Conservation (phyloP, 2,113 vertebrate genomes). For the Macrotis lagotis region DNA sequence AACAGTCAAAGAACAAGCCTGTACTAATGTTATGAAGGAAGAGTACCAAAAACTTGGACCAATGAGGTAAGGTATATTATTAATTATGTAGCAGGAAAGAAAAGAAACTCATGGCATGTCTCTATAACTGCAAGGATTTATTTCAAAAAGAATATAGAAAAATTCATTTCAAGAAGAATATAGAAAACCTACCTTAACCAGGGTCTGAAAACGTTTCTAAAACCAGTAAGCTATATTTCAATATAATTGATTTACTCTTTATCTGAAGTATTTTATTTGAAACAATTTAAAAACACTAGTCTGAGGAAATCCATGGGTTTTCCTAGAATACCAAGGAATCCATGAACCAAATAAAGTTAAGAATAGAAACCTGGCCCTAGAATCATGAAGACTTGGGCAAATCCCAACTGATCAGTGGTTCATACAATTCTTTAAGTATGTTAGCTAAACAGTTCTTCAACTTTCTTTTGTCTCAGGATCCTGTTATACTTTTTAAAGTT, state of each 20-base stretch:
- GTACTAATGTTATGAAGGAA: conserved; percentile 85
- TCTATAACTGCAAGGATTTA: background rate
- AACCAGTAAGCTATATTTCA: background rate
- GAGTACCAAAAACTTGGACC: conserved; percentile 89
- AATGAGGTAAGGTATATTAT: conserved; percentile 83
- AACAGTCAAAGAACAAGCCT: conserved; percentile 84
- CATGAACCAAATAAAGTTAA: background rate
- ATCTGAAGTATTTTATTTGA: background rate
- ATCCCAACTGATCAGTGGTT: background rate
- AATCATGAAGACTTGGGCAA: background rate
- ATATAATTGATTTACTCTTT: background rate
- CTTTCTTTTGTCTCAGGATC: background rate
- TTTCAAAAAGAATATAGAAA: background rate
- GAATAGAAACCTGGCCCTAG: background rate
- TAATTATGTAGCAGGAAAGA: conserved; percentile 12
- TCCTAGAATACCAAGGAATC: background rate
- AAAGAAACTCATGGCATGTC: background rate
- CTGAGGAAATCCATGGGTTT: background rate
- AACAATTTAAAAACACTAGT: background rate
- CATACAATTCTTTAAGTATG: background rate
- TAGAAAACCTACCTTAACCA: background rate
- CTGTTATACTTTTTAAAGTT: background rate
- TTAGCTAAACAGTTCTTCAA: background rate
- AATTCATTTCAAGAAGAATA: background rate
- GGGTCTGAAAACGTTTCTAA: background rate